phyloP scores from a whole-genome alignment of 2,888 invertebrate genomes.

The Sarcophaga subvicina region DNA sequence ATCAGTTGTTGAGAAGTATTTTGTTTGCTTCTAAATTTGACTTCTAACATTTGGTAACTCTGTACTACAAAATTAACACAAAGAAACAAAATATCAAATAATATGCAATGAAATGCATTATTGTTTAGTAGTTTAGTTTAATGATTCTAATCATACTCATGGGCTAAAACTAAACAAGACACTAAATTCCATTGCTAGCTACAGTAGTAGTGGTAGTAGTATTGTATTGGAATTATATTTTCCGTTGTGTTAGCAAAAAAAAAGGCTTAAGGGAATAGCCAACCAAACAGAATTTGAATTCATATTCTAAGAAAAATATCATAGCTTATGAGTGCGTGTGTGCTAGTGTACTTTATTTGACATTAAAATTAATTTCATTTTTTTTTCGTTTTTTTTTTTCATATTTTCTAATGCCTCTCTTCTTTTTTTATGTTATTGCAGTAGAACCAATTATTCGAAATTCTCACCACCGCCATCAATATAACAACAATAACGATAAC shows the following conservation, averaged over 20 bases:
- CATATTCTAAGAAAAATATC: conserved; percentile 36
- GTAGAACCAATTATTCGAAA: neutral
- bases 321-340: conserved; percentile 42
- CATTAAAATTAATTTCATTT: conserved; percentile 44
- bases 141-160: conserved; percentile 49
- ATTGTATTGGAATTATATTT: neutral
- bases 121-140: conserved; percentile 8
- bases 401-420: conserved; percentile 3
- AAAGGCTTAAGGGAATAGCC: neutral
- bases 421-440: conserved; percentile 16
- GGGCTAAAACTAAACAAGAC: conserved; percentile 10
- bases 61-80: neutral
- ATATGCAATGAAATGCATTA: conserved; percentile 50
- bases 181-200: neutral
- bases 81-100: conserved; percentile 22
- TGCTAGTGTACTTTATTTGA: conserved; percentile 46
- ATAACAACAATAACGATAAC: neutral
- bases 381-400: neutral
- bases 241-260: neutral
- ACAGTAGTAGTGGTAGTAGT: conserved; percentile 14
- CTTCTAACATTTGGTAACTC: conserved; percentile 31
- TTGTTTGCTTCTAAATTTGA: too few relatives aligned
- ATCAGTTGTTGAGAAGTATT: neutral
- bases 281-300: conserved; percentile 21
- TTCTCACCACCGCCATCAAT: neutral